These are phyloP conservation scores for Oplegnathus fasciatus DNA, from an alignment of 2,113 vertebrate genomes.

Conservation along the genomic window DNA sequence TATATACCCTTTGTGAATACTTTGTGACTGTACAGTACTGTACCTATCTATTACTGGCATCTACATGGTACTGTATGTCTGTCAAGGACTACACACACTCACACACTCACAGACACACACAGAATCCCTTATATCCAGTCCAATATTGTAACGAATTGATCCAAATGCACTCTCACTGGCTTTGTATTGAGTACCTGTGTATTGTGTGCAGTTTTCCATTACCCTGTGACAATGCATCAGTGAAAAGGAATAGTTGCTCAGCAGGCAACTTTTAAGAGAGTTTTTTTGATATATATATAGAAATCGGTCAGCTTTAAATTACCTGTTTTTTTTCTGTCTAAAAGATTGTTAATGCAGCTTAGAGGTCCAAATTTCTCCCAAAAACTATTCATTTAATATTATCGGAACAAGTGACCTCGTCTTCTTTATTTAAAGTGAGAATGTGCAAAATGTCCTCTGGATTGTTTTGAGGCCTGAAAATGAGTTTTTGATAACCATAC, in stretches of 20 bases:
- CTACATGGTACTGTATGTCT: slow-evolving; percentile 76
- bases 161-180: slow-evolving; percentile 70
- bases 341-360: slow-evolving; percentile 60
- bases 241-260: slow-evolving; percentile 38
- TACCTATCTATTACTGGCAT: slow-evolving; percentile 71
- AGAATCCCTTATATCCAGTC: slow-evolving; percentile 45
- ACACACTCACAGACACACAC: slow-evolving; percentile 52
- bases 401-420: slow-evolving; percentile 44
- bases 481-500: slow-evolving; percentile 57
- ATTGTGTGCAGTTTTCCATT: slow-evolving; percentile 56
- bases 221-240: slow-evolving; percentile 57
- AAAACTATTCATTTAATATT: slow-evolving; percentile 31
- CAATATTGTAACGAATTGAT: slow-evolving; percentile 56
- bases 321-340: slow-evolving; percentile 22
- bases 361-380: slow-evolving; percentile 62
- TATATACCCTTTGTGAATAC: slow-evolving; percentile 80
- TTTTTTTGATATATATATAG: too few relatives aligned
- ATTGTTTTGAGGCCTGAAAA: slow-evolving; percentile 36
- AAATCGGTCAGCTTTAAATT: slow-evolving; percentile 34
- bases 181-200: slow-evolving; percentile 62
- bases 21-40: slow-evolving; percentile 78
- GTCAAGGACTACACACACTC: slow-evolving; percentile 58
- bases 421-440: slow-evolving; percentile 66
- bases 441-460: slow-evolving; percentile 55
- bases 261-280: slow-evolving; percentile 9